Evolutionary conservation across 2,797 vertebrate species (phyloP), one percentile per base, ranked within the genome.

Genomic region (Hipposideros larvatus): DNA sequence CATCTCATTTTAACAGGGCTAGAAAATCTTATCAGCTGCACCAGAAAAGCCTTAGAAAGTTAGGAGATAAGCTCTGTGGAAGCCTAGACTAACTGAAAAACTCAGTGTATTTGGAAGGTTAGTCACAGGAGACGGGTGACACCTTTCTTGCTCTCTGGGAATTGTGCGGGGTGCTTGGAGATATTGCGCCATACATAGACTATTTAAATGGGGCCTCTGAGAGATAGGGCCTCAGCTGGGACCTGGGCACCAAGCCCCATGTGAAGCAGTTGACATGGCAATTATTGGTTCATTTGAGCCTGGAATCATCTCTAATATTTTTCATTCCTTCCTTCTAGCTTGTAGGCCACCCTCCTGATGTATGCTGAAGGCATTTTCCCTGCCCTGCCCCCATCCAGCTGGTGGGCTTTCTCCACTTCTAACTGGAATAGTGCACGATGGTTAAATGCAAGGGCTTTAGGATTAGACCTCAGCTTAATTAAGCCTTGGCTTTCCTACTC

Each of bases 1-100:
- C 96, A 97, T 97, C 98, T 97, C 87, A 1, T 83, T 96, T 97
- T 92, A 88, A 95, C 73, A 51, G 78, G 66, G 89, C 85, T 83
- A 55, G 86, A 55, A 83, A 80, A 96, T 95, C 93, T 97, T 95
- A 97, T 55, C 97, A 96, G 93, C 77, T 21, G 78, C 85, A n/a
- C 77, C 93, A 95, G 95, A 75, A 75, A 90, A 95, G 71, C 73
- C 61, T 92, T 71, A 73, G 89, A 95, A 96, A 97, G 96, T 96
- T 93, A 94, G 77, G 51, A 95, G 94, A 96, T 97, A 90, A 95
- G 87, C 71, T 70, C 55, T 46, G 43, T 15, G 70, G 85, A 93
- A 94, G 43, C 24, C 91, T 48, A 75, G 63, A 87, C 74, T 61
- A 86, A 93, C 92, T 68, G 26, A 73, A 79, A 95, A 96, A 41